phyloP scores from a whole-genome alignment of 2,888 invertebrate species.

The Adelognathus sp. region DNA sequence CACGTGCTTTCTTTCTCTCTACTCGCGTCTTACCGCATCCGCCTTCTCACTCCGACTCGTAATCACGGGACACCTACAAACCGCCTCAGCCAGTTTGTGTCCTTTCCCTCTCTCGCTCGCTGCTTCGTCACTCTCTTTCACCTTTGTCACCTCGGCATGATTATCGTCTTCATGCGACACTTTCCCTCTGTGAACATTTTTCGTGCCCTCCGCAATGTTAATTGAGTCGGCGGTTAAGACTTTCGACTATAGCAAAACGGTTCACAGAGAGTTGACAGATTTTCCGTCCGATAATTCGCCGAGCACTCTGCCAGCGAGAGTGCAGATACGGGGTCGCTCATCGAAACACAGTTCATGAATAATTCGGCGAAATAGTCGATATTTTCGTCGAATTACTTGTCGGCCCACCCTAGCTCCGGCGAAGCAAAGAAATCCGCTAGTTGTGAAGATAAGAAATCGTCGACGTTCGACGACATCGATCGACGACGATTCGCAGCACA shows the following conservation, averaged over 20 bases:
- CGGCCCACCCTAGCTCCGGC: neutral
- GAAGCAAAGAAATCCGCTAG: neutral
- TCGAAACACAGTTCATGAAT: constrained; percentile 16
- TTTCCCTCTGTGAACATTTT: neutral
- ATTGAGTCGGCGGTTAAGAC: neutral
- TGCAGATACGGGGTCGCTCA: neutral
- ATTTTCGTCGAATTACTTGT: constrained; percentile 27
- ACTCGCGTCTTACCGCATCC: constrained; percentile 27
- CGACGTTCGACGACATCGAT: constrained; percentile 66
- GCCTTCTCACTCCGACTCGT: constrained; percentile 31
- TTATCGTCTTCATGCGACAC: neutral
- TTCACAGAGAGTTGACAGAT: neutral
- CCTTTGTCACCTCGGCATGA: constrained; percentile 8
- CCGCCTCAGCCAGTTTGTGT: constrained; percentile 20
- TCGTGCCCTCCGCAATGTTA: neutral
- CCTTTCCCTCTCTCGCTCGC: neutral
- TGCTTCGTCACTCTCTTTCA: constrained; percentile 27
- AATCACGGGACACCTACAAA: constrained; percentile 18
- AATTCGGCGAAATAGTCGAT: constrained; percentile 23
- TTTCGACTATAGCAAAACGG: neutral
- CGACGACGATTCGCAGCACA: constrained; percentile 48
- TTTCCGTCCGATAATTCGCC: neutral
- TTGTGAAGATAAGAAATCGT: constrained; percentile 68
- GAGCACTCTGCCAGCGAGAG: neutral
- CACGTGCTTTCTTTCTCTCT: constrained; percentile 44